Base-by-base conservation (phyloP, 2,797 vertebrate genomes). In the Ispidina lecontei region DNA sequence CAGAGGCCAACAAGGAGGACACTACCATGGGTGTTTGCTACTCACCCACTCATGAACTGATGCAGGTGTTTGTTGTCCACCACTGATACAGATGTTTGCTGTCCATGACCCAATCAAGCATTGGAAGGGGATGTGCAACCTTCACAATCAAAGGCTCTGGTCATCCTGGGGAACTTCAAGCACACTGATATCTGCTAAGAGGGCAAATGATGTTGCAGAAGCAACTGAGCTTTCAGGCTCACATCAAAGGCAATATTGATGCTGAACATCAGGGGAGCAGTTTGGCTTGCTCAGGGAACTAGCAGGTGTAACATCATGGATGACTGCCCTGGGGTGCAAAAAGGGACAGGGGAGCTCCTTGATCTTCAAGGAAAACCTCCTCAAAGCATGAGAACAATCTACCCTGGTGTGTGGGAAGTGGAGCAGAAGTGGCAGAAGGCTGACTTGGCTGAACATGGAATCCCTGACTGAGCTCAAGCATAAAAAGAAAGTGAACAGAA, bases 371-470 rank as follows among this genome's bases (percentile, higher is more conserved):
- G 35, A 70, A 91, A 94, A 70, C 4, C 5, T 78, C 12, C 76
- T 55, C 19, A 47, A 81, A 91, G 33, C 5, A 47, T 1, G 2
- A 44, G 62, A 87, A 28, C 7, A 25, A 39, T 15, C 13, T 43
- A 31, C 14, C 7, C 46, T 3, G 3, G 8, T 5, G 70, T 41
- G 31, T 1, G 43, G 79, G 76, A 92, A 87, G 75, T 0, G 11
- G 31, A 91, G 70, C 70, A 94, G 93, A 92, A 1, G 1, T 44
- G 83, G 70, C 91, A 92, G 80, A 90, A 92, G 85, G 90, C 49
- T 62, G 73, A 47, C 33, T 62, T 84, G 79, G 84, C 93, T 77
- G 58, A 71, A 54, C 1, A 0, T 4, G 33, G 77, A 58, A 80
- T 21, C 29, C 33, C 87, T 77, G 59, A 65, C 58, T 7, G 13